Conservation (phyloP, 2,888 invertebrate species). For the Drosophila percnosoma region DNA sequence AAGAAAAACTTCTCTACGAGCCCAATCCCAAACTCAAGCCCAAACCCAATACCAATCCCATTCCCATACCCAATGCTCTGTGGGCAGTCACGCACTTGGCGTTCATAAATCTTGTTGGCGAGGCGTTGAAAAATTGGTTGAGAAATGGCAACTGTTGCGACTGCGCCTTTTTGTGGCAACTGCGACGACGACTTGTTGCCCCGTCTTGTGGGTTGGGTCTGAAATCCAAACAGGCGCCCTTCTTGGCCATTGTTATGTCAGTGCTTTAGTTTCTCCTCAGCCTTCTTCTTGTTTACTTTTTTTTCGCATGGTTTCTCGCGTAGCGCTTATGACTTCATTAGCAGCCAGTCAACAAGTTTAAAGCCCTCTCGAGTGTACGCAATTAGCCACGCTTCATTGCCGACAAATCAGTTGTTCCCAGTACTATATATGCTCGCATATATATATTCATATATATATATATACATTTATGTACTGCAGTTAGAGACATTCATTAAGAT, state of each 20-base stretch:
- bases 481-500: conserved; percentile 66
- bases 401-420: conserved; percentile 64
- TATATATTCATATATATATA: background rate
- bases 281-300: conserved; percentile 14
- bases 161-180: conserved; percentile 58
- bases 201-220: conserved; percentile 44
- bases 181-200: conserved; percentile 36
- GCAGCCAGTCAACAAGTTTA: conserved; percentile 70
- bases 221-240: conserved; percentile 56
- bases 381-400: conserved; percentile 76
- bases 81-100: conserved; percentile 76
- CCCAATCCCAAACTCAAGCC: background rate
- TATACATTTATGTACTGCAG: conserved; percentile 32
- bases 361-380: conserved; percentile 55
- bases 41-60: background rate
- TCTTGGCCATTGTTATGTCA: conserved; percentile 59
- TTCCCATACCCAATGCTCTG: conserved; percentile 21
- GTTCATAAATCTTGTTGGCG: conserved; percentile 67
- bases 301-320: conserved; percentile 31
- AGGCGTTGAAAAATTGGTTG: conserved; percentile 78
- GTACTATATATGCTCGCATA: background rate
- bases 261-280: conserved; percentile 10
- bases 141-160: conserved; percentile 62
- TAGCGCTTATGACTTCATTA: conserved; percentile 70
- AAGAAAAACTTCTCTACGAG: conserved; percentile 2